These are phyloP conservation scores for Antigone vipio DNA, from an alignment of 2,113 vertebrate species.

Conservation along the genomic window DNA sequence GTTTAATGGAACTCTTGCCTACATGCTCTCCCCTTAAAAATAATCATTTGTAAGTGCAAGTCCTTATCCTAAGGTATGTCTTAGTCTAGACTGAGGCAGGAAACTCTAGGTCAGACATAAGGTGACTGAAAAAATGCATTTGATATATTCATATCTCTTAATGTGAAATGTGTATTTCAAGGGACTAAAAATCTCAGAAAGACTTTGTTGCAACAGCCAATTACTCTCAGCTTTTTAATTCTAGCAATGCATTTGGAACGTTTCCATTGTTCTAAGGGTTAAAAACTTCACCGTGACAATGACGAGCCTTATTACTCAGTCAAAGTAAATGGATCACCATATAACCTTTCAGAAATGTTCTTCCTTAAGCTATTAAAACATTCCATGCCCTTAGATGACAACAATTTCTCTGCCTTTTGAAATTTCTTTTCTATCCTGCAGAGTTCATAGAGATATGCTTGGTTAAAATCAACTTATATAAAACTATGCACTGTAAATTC, in stretches of 20 bases:
- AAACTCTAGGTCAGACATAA: conserved; percentile 12
- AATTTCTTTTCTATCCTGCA: conserved; percentile 93
- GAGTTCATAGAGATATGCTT: conserved; percentile 96
- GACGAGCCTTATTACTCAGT: conserved; percentile 84
- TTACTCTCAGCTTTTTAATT: conserved; percentile 68
- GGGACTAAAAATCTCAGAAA: conserved; percentile 47
- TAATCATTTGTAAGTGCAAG: background rate
- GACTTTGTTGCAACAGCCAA: conserved; percentile 27
- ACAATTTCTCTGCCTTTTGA: conserved; percentile 90
- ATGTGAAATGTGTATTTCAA: conserved; percentile 8
- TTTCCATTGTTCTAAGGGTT: conserved; percentile 83
- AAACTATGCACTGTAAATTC: conserved; percentile 92
- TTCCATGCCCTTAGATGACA: conserved; percentile 89
- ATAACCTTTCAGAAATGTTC: conserved; percentile 87
- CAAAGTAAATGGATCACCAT: conserved; percentile 86
- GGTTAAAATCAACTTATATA: conserved; percentile 99
- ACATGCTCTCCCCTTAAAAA: background rate
- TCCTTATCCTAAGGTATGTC: background rate
- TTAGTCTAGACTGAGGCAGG: background rate
- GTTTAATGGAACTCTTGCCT: background rate
- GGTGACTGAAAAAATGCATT: background rate
- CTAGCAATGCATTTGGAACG: conserved; percentile 40
- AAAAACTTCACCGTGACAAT: conserved; percentile 78
- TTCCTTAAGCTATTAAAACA: conserved; percentile 89
- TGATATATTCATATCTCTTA: conserved; percentile 57